These are phyloP conservation scores for Potamilus streckersoni DNA, from an alignment of 1,140 invertebrate species.

Conservation along the genomic window DNA sequence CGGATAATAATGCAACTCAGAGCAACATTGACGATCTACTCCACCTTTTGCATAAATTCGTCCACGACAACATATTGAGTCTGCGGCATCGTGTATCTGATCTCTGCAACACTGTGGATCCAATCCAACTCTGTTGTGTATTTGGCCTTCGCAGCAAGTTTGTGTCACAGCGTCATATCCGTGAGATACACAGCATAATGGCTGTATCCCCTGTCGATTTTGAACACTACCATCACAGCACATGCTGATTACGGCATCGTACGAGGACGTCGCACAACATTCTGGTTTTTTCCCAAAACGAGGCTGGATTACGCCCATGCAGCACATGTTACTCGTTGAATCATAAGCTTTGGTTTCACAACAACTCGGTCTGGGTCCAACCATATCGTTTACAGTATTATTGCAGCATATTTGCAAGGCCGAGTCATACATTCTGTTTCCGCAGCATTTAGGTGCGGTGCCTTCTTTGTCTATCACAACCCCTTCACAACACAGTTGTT, in stretches of 20 bases:
- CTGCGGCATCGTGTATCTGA: slow-evolving; percentile 18
- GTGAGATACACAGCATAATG: slow-evolving; percentile 22
- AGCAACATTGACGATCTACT: slow-evolving; percentile 19
- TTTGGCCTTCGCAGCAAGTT: slow-evolving; percentile 16
- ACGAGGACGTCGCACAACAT: slow-evolving; percentile 20
- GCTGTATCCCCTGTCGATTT: slow-evolving; percentile 16
- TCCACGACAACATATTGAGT: slow-evolving; percentile 23
- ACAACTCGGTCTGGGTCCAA: slow-evolving; percentile 19
- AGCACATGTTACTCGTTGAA: slow-evolving; percentile 23
- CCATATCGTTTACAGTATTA: slow-evolving; percentile 11
- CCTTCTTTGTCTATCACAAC: slow-evolving; percentile 16
- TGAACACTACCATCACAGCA: slow-evolving; percentile 28
- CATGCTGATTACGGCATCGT: slow-evolving; percentile 17
- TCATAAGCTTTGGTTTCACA: slow-evolving; percentile 26
- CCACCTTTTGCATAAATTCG: slow-evolving; percentile 10
- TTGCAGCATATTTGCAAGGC: slow-evolving; percentile 20
- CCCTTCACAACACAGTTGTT: slow-evolving; percentile 22
- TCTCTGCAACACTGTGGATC: slow-evolving; percentile 21
- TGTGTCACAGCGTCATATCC: slow-evolving; percentile 26
- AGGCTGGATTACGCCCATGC: slow-evolving; percentile 18
- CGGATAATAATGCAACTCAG: slow-evolving; percentile 12
- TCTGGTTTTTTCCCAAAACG: slow-evolving; percentile 15
- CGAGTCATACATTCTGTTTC: slow-evolving; percentile 20
- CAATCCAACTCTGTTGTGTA: slow-evolving; percentile 2
- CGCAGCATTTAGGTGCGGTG: slow-evolving; percentile 21